These are phyloP conservation scores for Zaprionus lachaisei DNA, from an alignment of 1,140 invertebrate genomes.

Conservation along the genomic window DNA sequence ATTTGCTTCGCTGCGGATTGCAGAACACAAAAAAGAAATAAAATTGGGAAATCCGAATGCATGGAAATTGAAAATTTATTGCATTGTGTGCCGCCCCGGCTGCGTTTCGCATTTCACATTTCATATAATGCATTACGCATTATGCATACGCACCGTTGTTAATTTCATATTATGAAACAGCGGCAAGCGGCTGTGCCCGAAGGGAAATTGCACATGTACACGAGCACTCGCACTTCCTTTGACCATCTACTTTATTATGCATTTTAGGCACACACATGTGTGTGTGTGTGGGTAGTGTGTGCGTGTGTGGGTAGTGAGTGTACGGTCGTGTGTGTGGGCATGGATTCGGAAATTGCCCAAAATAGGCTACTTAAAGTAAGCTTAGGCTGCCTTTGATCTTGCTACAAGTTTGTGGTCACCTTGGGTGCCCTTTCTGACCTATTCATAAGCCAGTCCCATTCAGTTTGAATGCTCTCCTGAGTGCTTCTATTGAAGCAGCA, in stretches of 20 bases:
- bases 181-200: conserved; percentile 35
- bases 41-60: conserved; percentile 10
- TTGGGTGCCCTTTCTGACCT: conserved; percentile 35
- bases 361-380: conserved; percentile 49
- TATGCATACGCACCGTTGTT: conserved; percentile 77
- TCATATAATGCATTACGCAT: conserved; percentile 50
- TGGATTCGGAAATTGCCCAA: conserved; percentile 13
- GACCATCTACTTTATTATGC: conserved; percentile 48
- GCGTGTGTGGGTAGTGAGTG: not conserved
- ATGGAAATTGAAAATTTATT: conserved; percentile 78
- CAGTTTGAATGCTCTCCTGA: conserved; percentile 62
- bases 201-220: conserved; percentile 47
- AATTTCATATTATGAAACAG: conserved; percentile 76
- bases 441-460: conserved; percentile 45
- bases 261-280: conserved; percentile 17
- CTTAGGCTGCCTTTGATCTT: conserved; percentile 51
- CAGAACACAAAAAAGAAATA: not conserved
- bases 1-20: conserved; percentile 58
- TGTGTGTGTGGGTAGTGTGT: not conserved
- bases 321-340: not conserved
- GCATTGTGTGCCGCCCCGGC: conserved; percentile 32
- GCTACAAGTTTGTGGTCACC: conserved; percentile 25
- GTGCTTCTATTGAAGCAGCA: conserved; percentile 44
- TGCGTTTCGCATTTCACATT: conserved; percentile 9
- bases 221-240: conserved; percentile 19